These are phyloP conservation scores for Tragelaphus strepsiceros DNA, from an alignment of 2,113 vertebrate genomes.

Conservation along the genomic window DNA sequence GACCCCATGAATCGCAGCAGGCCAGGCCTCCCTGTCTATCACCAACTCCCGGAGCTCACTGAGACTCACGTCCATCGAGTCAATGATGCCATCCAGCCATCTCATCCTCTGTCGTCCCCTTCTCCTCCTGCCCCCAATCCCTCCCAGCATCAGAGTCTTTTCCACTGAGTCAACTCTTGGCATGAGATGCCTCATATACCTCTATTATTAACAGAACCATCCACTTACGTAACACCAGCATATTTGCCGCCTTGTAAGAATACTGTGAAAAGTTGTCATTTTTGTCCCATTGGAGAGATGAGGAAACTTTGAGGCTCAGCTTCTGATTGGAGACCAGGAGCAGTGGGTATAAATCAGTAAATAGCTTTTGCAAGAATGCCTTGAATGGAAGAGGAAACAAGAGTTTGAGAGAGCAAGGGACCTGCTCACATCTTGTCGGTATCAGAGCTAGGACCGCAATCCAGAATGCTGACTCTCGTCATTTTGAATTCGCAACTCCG, in stretches of 20 bases:
- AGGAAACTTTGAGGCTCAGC: neutral
- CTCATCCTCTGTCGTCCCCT: too few relatives aligned
- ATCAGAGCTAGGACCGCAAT: neutral
- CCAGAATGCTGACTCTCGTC: neutral
- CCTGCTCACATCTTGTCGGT: rapidly evolving
- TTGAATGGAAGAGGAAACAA: neutral
- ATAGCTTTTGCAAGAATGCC: neutral
- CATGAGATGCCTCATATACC: neutral
- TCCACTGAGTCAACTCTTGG: too few relatives aligned
- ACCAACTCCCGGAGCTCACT: too few relatives aligned
- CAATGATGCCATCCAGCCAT: too few relatives aligned
- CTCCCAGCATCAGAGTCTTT: too few relatives aligned
- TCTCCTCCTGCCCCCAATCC: too few relatives aligned
- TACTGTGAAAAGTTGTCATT: neutral
- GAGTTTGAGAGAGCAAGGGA: neutral
- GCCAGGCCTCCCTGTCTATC: too few relatives aligned
- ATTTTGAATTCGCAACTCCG: neutral
- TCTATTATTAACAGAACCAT: neutral
- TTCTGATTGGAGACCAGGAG: too few relatives aligned
- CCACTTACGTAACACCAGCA: rapidly evolving
- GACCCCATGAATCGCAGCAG: too few relatives aligned
- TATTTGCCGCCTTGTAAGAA: neutral
- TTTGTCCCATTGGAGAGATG: neutral
- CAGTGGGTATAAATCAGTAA: neutral
- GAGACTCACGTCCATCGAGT: too few relatives aligned